Conservation (phyloP, 2,797 vertebrate species). For the Protonibea diacanthus region DNA sequence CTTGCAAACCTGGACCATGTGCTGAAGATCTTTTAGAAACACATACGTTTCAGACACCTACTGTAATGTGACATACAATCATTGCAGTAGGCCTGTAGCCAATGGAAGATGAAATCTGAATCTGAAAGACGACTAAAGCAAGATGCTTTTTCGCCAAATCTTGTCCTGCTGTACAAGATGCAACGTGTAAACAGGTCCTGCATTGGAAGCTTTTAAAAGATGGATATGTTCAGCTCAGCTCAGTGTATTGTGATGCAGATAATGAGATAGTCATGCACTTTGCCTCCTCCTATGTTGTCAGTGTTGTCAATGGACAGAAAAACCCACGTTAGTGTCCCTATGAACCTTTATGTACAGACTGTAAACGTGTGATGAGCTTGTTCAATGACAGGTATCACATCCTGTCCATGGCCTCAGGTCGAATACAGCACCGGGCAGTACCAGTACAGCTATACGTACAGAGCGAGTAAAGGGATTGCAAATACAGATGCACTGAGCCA, state of each 20-base stretch:
- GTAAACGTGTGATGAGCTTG: conserved; percentile 15
- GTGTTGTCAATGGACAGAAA: neutral
- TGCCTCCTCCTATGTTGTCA: neutral
- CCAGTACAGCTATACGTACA: neutral
- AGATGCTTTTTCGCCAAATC: neutral
- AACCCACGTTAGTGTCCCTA: neutral
- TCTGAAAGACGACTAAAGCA: neutral
- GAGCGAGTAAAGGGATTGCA: neutral
- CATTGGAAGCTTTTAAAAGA: neutral
- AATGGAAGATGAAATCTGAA: conserved; percentile 27
- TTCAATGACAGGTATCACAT: neutral
- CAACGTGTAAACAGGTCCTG: neutral
- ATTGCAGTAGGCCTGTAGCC: conserved; percentile 9
- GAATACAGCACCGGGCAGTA: neutral
- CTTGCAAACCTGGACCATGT: conserved; percentile 6
- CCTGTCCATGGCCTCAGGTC: neutral
- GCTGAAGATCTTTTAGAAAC: conserved; percentile 11
- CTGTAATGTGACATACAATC: conserved; percentile 4
- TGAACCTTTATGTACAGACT: conserved; percentile 9
- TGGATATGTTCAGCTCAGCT: neutral
- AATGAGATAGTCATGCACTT: conserved; percentile 4
- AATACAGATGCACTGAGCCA: neutral
- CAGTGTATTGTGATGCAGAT: conserved; percentile 12
- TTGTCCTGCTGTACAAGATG: neutral
- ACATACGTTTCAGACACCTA: neutral